Evolutionary conservation across 2,888 invertebrate species (phyloP).

Genomic region (Drosophila subquinaria): DNA sequence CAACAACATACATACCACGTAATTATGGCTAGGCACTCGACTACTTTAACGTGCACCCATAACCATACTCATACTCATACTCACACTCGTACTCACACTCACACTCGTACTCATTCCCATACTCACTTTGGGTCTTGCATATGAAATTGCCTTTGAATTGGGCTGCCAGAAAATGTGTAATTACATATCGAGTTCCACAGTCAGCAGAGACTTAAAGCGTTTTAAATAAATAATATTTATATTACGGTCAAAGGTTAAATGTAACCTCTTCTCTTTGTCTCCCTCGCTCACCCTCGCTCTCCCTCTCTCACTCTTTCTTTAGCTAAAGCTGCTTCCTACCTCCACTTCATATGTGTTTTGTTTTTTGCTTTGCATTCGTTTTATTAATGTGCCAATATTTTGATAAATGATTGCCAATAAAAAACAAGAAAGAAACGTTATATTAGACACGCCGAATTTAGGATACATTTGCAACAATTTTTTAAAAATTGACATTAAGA

Average conservation of each 20-base stretch:
- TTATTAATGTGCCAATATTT: slow-evolving; percentile 74
- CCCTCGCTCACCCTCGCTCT: neutral
- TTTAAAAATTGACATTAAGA: too few relatives aligned
- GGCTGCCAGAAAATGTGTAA: slow-evolving; percentile 23
- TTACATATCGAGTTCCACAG: slow-evolving; percentile 17
- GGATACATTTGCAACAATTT: neutral
- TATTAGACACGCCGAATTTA: neutral
- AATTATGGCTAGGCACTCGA: slow-evolving; percentile 37
- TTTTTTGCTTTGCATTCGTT: slow-evolving; percentile 26
- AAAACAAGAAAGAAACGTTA: slow-evolving; percentile 6
- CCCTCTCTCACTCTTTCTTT: neutral
- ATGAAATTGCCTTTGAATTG: slow-evolving; percentile 38
- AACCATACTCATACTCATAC: slow-evolving; percentile 12
- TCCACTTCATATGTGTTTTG: neutral
- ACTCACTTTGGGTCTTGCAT: slow-evolving; percentile 25
- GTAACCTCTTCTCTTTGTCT: neutral
- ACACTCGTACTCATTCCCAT: slow-evolving; percentile 5
- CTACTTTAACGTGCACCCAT: slow-evolving; percentile 12
- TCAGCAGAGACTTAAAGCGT: neutral
- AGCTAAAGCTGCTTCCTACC: neutral
- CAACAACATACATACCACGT: slow-evolving; percentile 43
- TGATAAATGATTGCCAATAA: slow-evolving; percentile 61
- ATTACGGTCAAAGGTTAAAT: slow-evolving; percentile 38
- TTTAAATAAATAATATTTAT: slow-evolving; percentile 43
- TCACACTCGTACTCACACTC: too few relatives aligned